Evolutionary conservation across 2,113 vertebrate species (phyloP), one percentile per base, ranked within the genome.

Genomic region (Petrocephalus microphthalmus): DNA sequence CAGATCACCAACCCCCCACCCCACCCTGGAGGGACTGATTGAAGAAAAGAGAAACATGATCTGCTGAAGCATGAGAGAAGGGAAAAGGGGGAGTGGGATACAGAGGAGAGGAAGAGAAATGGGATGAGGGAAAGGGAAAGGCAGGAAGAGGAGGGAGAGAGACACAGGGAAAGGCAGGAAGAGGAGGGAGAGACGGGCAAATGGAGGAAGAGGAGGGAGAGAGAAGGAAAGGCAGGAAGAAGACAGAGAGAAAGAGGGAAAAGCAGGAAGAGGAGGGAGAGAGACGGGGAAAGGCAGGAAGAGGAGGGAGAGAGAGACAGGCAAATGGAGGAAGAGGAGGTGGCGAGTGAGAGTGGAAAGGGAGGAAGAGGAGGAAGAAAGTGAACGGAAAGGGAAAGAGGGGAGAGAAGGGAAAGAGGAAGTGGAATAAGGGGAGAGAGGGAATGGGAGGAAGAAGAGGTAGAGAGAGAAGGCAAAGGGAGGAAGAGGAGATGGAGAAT

Each of bases 1-100:
- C 56, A 15, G 56, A 33, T 89, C 29, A 33, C 53, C 89, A 74
- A 22, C 64, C 64, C 25, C 67, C 64, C 64, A 8, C 67, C 64
- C 54, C 54, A 17, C 54, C 88, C 88, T 57, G 25, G 71, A 87
- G 85, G 85, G 85, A 87, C 82, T 51, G 74, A 89, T 83, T 60
- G 88, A 42, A 86, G 52, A 57, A 87, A 15, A 47, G 71, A 81
- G 88, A 86, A 89, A 89, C 86, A 60, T 64, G 78, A 89, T 89
- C 86, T 52, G 74, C 13, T 81, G 33, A 83, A 81, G 87, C 51
- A 51, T 47, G 90, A 81, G 88, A 90, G 90, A 87, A n/a, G 87
- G 84, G 81, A 67, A 7, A 56, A 25, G 1, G 87, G 88, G 45
- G 57, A 17, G 3, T 52, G 17, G 49, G 67, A 47, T 71, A 74